These are phyloP conservation scores for Homarus gammarus DNA, from an alignment of 2,888 invertebrate genomes.

Conservation along the genomic window DNA sequence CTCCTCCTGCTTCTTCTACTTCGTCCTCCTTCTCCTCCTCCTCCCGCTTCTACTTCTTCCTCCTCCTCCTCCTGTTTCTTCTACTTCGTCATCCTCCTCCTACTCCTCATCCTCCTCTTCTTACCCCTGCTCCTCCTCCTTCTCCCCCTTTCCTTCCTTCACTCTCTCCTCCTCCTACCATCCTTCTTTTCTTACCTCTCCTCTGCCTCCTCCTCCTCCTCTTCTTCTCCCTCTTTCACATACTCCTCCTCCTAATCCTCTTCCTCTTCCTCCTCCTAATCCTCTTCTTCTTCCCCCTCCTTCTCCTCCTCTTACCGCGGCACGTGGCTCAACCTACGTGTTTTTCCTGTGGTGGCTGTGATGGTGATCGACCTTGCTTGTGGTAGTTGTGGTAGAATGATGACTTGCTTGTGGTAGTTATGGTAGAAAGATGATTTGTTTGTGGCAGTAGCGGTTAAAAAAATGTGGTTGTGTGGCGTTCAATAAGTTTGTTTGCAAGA, in stretches of 20 bases:
- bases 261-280: background rate
- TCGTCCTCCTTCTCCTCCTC: background rate
- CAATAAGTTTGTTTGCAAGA: too few species aligned
- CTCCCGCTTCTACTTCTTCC: background rate
- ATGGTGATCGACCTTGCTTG: too few species aligned
- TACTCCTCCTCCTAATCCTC: background rate
- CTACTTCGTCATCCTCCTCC: background rate
- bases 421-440: too few species aligned
- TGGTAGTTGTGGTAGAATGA: too few species aligned
- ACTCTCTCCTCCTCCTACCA: background rate
- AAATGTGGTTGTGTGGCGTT: too few species aligned
- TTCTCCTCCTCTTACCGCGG: background rate
- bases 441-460: too few species aligned
- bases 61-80: background rate
- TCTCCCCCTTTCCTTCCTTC: background rate
- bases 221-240: background rate
- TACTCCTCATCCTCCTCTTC: too few species aligned
- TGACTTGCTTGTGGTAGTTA: too few species aligned
- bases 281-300: background rate
- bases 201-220: background rate
- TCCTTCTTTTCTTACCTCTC: background rate
- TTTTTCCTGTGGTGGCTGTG: too few species aligned
- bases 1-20: background rate
- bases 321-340: background rate
- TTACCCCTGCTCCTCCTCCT: background rate